A percentile compares a stretch with the other conserved stretches of the same genome.
phyloP scores from a whole-genome alignment of 2,113 vertebrate genomes.

The Myiagra hebetior region DNA sequence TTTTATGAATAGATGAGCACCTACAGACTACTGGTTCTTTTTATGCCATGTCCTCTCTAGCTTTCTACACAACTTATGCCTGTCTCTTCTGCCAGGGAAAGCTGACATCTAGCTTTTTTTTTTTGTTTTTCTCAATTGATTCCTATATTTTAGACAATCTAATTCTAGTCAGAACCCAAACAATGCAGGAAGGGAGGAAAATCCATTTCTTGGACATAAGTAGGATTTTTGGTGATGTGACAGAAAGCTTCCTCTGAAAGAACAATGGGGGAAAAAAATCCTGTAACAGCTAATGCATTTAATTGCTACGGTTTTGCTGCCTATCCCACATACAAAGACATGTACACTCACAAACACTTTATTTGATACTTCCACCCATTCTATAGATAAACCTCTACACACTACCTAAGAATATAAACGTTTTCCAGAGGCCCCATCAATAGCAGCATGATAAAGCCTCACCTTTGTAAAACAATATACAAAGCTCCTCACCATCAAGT shows the following conservation, averaged over 20 bases:
- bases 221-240: background rate
- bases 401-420: background rate
- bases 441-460: background rate
- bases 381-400: background rate
- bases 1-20: background rate
- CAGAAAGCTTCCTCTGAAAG: background rate
- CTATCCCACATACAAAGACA: background rate
- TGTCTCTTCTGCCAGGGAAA: background rate
- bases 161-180: background rate
- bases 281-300: background rate
- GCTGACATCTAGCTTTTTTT: background rate
- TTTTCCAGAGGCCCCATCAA: background rate
- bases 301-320: background rate
- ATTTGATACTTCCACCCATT: background rate
- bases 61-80: background rate
- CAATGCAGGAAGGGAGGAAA: background rate
- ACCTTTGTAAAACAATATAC: background rate
- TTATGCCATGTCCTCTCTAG: background rate
- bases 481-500: background rate
- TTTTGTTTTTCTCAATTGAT: background rate
- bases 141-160: background rate
- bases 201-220: background rate
- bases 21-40: background rate
- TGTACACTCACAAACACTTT: background rate
- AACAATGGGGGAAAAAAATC: background rate